These are phyloP conservation scores for Akabosia matsudoensis DNA, from an alignment of 1,140 invertebrate species.

Conservation along the genomic window DNA sequence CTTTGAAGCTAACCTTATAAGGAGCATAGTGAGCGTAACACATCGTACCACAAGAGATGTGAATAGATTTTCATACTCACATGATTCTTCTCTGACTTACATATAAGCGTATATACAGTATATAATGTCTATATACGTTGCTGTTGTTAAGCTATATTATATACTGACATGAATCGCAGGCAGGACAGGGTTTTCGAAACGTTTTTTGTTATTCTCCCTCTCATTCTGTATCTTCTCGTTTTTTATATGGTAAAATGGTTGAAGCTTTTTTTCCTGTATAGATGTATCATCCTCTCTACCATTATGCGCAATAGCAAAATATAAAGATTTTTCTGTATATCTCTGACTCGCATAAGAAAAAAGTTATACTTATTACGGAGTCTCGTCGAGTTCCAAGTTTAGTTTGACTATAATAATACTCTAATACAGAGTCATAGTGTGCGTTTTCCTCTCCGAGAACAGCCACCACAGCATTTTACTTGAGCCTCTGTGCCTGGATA, in stretches of 20 bases:
- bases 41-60: not conserved
- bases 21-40: not conserved
- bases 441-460: not conserved
- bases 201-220: constrained; percentile 16
- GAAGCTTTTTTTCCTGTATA: not conserved
- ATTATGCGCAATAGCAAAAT: too few species aligned
- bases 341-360: not conserved
- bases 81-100: constrained; percentile 8
- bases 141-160: too few species aligned
- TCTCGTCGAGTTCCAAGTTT: not conserved
- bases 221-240: not conserved
- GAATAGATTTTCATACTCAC: constrained; percentile 2
- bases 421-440: constrained; percentile 5
- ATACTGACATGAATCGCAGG: not conserved
- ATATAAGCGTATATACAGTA: too few species aligned
- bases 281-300: too few species aligned
- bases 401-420: constrained; percentile 22
- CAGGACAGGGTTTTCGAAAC: constrained; percentile 7
- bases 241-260: not conserved
- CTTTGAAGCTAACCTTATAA: not conserved
- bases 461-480: not conserved
- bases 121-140: too few species aligned
- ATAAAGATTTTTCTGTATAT: not conserved
- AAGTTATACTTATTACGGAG: constrained; percentile 14
- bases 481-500: not conserved